Percentiles rank a stretch among this genome's conserved stretches.
Conservation (phyloP, 2,113 vertebrate genomes). For the Cyanocitta stelleri region DNA sequence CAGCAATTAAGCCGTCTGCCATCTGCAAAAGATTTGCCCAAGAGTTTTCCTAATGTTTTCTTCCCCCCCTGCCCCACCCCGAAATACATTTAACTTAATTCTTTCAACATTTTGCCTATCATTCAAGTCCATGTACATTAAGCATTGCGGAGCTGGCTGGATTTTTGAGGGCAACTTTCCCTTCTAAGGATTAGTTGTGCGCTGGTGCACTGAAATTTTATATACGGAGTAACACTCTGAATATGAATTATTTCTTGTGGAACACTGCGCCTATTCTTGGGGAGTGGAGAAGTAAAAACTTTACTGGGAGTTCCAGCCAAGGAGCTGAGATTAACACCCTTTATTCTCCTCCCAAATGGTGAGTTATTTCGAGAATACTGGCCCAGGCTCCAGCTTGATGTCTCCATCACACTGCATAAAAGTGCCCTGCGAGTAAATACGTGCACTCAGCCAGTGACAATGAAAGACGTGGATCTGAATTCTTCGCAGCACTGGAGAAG, state of each 20-base stretch:
- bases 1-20: slow-evolving; percentile 73
- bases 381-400: slow-evolving; percentile 19
- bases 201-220: slow-evolving; percentile 17
- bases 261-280: slow-evolving; percentile 7
- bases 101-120: slow-evolving; percentile 32
- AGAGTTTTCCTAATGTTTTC: slow-evolving; percentile 24
- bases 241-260: slow-evolving; percentile 33
- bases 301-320: slow-evolving; percentile 27
- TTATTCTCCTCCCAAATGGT: slow-evolving; percentile 42
- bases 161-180: slow-evolving; percentile 23
- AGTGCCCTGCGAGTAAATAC: not conserved
- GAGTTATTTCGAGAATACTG: slow-evolving; percentile 47
- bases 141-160: not conserved
- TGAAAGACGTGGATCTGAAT: not conserved
- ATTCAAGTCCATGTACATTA: not conserved
- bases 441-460: not conserved
- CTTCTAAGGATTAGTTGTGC: slow-evolving; percentile 23
- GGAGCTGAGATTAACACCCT: slow-evolving; percentile 25
- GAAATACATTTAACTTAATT: slow-evolving; percentile 37
- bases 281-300: slow-evolving; percentile 18
- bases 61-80: too few relatives aligned
- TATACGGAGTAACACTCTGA: slow-evolving; percentile 1
- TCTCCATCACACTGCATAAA: slow-evolving; percentile 26
- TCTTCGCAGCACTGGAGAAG: not conserved
- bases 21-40: slow-evolving; percentile 62